These are phyloP conservation scores for Ommatoiulus sabulosus DNA, from an alignment of 2,888 invertebrate species.

Conservation along the genomic window DNA sequence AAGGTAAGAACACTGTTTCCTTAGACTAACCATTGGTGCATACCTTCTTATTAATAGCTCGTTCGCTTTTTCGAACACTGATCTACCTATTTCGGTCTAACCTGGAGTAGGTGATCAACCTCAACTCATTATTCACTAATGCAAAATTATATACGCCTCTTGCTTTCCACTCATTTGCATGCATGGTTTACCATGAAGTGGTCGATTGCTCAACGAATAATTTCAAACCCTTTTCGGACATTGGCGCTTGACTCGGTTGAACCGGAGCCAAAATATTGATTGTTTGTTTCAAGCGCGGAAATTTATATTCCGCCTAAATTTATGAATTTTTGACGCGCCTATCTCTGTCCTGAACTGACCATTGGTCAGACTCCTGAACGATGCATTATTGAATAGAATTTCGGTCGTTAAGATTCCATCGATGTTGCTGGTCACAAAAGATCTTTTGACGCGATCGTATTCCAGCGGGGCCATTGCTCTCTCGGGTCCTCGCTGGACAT, in stretches of 20 bases:
- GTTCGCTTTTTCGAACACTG: neutral
- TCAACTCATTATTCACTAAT: neutral
- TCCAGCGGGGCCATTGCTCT: neutral
- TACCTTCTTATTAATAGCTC: neutral
- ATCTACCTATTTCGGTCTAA: neutral
- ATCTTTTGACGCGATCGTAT: neutral
- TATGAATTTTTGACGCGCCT: neutral
- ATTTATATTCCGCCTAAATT: neutral
- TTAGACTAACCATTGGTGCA: neutral
- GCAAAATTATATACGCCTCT: neutral
- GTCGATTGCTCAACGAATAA: neutral
- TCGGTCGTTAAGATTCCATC: neutral
- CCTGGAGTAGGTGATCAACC: neutral
- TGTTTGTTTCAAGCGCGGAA: neutral
- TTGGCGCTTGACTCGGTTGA: neutral
- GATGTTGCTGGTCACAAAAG: neutral
- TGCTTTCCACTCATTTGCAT: neutral
- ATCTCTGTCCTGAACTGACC: neutral
- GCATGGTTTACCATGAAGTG: neutral
- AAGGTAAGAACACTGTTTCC: constrained; percentile 78
- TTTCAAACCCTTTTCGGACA: neutral
- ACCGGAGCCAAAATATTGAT: neutral
- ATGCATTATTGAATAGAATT: constrained; percentile 17
- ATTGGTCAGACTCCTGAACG: neutral
- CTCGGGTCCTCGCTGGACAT: neutral